Percentiles rank a stretch among this genome's conserved stretches.
These are phyloP conservation scores for Sinella curviseta DNA, from an alignment of 1,140 invertebrate species.

Conservation along the genomic window DNA sequence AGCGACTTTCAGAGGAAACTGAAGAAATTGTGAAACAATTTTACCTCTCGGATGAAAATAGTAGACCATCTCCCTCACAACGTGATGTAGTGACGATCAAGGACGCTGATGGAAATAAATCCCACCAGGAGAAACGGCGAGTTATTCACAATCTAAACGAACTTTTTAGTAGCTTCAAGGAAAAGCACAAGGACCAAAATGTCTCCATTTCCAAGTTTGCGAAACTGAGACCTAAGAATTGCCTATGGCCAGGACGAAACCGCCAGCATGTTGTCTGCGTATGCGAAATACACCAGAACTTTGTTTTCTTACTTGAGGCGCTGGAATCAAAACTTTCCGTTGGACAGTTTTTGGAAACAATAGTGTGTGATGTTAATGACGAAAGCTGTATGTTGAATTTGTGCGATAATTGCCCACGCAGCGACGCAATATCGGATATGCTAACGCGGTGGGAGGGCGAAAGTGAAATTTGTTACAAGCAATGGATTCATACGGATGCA, in stretches of 20 bases:
- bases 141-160: background rate
- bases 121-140: background rate
- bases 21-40: background rate
- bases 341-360: background rate
- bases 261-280: background rate
- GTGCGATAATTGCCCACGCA: background rate
- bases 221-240: background rate
- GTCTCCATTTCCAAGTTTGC: background rate
- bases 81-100: background rate
- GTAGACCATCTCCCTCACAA: background rate
- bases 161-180: background rate
- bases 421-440: background rate
- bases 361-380: background rate
- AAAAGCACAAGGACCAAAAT: background rate
- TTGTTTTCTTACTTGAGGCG: background rate
- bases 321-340: background rate
- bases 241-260: background rate
- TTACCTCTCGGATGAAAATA: background rate
- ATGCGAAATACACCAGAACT: background rate
- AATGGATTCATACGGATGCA: background rate
- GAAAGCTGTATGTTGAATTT: background rate
- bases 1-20: background rate
- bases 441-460: background rate
- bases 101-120: background rate
- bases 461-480: background rate